Evolutionary conservation across 2,888 invertebrate genomes (phyloP).

Genomic region (Hartigia nigra): DNA sequence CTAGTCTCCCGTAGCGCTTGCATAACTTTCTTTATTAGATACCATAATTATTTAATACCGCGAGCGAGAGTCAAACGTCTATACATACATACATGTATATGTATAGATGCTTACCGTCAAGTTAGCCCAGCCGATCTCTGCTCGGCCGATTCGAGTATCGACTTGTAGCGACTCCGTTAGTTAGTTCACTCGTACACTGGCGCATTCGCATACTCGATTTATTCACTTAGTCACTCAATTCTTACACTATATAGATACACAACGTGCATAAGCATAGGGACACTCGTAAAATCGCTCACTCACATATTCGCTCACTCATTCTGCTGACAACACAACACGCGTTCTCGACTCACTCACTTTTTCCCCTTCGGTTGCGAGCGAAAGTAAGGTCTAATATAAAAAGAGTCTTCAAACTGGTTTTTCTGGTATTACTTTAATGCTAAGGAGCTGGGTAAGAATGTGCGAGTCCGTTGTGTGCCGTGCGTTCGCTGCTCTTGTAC

Average conservation of each 20-base stretch:
- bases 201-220: conserved; percentile 6
- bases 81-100: conserved; percentile 14
- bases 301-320: conserved; percentile 23
- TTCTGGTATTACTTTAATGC: conserved; percentile 56
- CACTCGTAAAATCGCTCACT: conserved; percentile 28
- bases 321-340: conserved; percentile 1
- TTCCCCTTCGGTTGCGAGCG: conserved; percentile 57
- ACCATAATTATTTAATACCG: conserved; percentile 42
- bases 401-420: conserved; percentile 57
- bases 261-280: too few species aligned
- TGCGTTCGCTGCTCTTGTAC: not conserved
- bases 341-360: conserved; percentile 41
- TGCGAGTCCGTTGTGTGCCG: not conserved
- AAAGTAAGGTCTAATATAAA: conserved; percentile 52
- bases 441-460: conserved; percentile 38
- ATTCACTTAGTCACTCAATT: not conserved
- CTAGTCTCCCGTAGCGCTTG: conserved; percentile 24
- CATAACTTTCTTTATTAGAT: conserved; percentile 48
- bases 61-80: conserved; percentile 25
- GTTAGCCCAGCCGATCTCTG: conserved; percentile 6
- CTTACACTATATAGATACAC: conserved; percentile 18
- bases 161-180: conserved; percentile 42
- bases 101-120: not conserved
- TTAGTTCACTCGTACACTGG: conserved; percentile 15
- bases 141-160: conserved; percentile 47